Conservation (phyloP, 2,888 invertebrate genomes). For the Cancer borealis region DNA sequence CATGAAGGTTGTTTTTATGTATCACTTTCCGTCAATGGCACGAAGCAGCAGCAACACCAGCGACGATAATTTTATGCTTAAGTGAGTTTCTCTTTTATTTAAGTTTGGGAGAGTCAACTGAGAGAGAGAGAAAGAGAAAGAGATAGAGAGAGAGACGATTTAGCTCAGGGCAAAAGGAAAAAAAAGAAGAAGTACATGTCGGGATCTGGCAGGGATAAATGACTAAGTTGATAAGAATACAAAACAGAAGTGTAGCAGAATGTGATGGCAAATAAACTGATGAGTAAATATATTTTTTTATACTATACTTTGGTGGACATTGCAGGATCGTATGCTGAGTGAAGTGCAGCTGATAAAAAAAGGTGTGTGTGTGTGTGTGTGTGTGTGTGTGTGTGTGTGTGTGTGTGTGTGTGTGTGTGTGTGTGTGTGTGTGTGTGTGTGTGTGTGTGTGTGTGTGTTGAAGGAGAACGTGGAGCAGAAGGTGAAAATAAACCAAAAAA, state of each 20-base stretch:
- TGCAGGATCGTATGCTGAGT: neutral
- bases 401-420: no score
- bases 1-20: neutral
- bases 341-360: neutral
- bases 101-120: neutral
- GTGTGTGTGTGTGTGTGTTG: no score
- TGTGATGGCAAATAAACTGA: constrained; percentile 1
- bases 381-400: no score
- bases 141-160: neutral
- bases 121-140: neutral
- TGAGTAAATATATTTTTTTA: neutral
- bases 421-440: no score
- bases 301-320: neutral
- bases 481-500: no score
- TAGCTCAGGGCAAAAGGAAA: neutral
- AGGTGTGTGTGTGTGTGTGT: no score
- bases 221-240: neutral
- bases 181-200: neutral
- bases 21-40: neutral
- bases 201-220: neutral
- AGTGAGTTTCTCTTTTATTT: constrained; percentile 26
- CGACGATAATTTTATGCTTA: constrained; percentile 18
- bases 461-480: no score
- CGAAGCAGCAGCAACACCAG: neutral
- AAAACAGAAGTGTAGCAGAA: constrained; percentile 2